Evolutionary conservation across 2,888 invertebrate species (phyloP), one percentile per base, ranked within the genome.

Genomic region (Seladonia tumulorum): DNA sequence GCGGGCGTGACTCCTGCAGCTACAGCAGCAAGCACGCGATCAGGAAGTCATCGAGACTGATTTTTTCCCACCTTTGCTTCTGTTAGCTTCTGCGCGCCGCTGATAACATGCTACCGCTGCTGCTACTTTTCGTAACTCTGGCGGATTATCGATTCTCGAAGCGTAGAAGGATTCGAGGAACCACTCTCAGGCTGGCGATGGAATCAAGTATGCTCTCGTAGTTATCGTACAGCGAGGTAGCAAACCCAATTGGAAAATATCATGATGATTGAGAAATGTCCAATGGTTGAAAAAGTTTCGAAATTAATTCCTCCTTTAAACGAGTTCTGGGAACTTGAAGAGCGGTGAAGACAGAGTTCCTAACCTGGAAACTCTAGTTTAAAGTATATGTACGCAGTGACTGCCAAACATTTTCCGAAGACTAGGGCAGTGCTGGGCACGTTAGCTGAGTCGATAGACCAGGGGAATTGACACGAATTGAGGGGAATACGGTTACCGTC

Each of bases 31-130:
- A 29, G 22, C 77, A 42, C 42, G 78, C 75, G 72, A 83, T 68
- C 71, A 83, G 82, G 86, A 81, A 82, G 72, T 71, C 68, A 57
- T 39, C 57, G 49, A 25, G 82, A 63, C 86, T 74, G 70, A 68
- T 79, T 57, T 66, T 85, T 80, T 79, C 25, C 66, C 63, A 29
- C 29, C 18, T 35, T 76, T 39, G 71, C n/a, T 29, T 72, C 47
- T 63, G 53, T 60, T 68, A 74, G 45, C 53, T 63, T n/a, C 74
- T 25, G 29, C 45, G 25, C 49, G 77, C 14, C 29, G 66, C 39
- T 49, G 83, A 83, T 85, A 73, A 76, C 63, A 29, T 35, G 73
- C 72, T n/a, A 35, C 39, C 53, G 72, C 35, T 8, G n/a, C 45
- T 22, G 2, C 22, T 49, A 76, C 66, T 70, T 79, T 79, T 57